Evolutionary conservation across 2,113 vertebrate species (phyloP).

Genomic region (Pomatorhinus ruficollis): DNA sequence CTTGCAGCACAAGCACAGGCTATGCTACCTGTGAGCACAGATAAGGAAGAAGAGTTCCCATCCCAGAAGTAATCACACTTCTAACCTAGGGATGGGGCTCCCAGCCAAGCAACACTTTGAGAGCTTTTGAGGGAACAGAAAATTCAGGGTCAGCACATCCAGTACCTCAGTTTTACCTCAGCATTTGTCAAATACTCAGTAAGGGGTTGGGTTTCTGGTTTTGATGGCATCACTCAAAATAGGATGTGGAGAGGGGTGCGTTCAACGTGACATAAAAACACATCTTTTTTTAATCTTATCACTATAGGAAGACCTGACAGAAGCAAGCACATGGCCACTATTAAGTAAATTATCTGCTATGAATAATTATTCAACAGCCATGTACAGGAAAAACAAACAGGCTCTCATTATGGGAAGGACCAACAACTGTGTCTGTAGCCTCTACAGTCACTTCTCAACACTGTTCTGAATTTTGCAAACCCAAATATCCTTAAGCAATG

Average conservation of each 20-base stretch:
- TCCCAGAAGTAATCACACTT: background rate
- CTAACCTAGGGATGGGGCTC: background rate
- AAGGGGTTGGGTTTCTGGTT: background rate
- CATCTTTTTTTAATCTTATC: background rate
- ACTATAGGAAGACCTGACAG: background rate
- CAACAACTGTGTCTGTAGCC: accelerated
- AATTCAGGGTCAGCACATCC: background rate
- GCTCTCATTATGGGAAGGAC: accelerated
- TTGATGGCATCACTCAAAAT: background rate
- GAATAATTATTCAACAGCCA: background rate
- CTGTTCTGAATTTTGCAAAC: background rate
- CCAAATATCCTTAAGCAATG: background rate
- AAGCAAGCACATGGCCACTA: background rate
- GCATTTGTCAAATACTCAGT: background rate
- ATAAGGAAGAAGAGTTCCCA: background rate
- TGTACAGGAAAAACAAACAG: background rate
- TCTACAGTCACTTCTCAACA: background rate
- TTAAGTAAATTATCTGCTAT: background rate
- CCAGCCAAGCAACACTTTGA: background rate
- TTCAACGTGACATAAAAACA: background rate
- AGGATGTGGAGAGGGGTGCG: background rate
- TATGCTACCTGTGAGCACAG: background rate
- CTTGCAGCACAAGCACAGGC: background rate
- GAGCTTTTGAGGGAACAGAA: background rate
- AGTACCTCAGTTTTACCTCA: background rate